Base-by-base conservation (phyloP, 2,113 vertebrate species). In the Archilochus colubris region DNA sequence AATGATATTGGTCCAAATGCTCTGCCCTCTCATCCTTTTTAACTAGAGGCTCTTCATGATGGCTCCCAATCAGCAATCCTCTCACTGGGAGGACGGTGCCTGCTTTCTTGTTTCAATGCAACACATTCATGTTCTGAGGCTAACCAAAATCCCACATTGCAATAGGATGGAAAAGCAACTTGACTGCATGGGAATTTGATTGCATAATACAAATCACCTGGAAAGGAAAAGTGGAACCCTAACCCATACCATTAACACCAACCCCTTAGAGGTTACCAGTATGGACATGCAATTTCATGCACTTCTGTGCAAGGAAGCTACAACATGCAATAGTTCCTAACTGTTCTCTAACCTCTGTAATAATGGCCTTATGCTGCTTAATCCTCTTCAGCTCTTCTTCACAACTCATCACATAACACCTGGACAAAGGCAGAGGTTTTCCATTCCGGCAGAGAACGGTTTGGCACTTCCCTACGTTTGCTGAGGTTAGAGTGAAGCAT, bases 381-480 rank as follows among this genome's bases (percentile, higher is more conserved):
- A 99, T 98, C 68, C 99, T 98, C 93, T 96, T 98, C 88, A 99
- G 98, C 81, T 99, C 99, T 84, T 99, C 99, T 80, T 99, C 98
- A 63, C 98, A 98, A 81, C 98, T 98, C 82, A 99, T 98, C 74
- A 98, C 94, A 2, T 99, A 99, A 15, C 98, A 98, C 68, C 98
- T 97, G 14, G 99, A 99, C 95, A 99, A 98, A 53, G 98, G 97
- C 96, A 99, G 80, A 2, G 99, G 98, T 95, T 99, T 99, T 83
- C 99, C 99, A 14, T 99, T 98, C 14, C 99, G 98, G 93, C 99
- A 99, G 76, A 99, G 98, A 82, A 99, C 98, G 0, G 99, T 98
- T 97, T 99, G 99, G 98, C 99, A 99, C 98, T 99, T 99, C 92
- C 99, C 99, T 96, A 99, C 99, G 0, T 99, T 99, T 68, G 99